Percentiles rank a stretch among this genome's conserved stretches.
Evolutionary conservation across 2,888 invertebrate species (phyloP).

Genomic region (Ctenicera cuprea): DNA sequence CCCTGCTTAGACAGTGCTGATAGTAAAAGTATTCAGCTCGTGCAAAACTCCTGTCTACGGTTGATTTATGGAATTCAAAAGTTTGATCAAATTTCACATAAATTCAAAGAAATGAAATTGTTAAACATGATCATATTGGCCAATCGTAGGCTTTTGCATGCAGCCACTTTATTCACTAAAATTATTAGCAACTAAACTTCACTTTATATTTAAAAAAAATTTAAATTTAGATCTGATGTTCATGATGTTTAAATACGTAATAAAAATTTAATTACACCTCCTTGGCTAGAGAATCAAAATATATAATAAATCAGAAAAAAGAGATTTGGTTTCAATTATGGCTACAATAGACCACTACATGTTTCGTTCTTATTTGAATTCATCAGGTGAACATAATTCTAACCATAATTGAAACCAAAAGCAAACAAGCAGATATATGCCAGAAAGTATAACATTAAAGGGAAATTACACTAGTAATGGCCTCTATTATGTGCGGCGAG

Average conservation of each 20-base stretch:
- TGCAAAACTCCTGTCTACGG: constrained; percentile 35
- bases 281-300: no score
- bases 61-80: constrained; percentile 37
- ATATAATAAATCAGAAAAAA: no score
- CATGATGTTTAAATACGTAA: neutral
- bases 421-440: no score
- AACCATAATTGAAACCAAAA: no score
- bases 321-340: no score
- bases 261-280: neutral
- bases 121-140: constrained; percentile 20
- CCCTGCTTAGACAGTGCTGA: neutral
- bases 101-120: constrained; percentile 9
- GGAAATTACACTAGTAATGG: no score
- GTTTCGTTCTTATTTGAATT: no score
- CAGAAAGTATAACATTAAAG: no score
- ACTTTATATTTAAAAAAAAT: neutral
- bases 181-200: neutral
- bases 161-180: neutral
- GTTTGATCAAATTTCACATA: constrained; percentile 25
- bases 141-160: neutral
- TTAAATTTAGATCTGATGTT: neutral
- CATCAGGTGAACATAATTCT: no score
- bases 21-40: constrained; percentile 8
- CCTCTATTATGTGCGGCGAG: no score
- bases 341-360: no score